Conservation (phyloP, 2,113 vertebrate species). For the Melierax canorus region DNA sequence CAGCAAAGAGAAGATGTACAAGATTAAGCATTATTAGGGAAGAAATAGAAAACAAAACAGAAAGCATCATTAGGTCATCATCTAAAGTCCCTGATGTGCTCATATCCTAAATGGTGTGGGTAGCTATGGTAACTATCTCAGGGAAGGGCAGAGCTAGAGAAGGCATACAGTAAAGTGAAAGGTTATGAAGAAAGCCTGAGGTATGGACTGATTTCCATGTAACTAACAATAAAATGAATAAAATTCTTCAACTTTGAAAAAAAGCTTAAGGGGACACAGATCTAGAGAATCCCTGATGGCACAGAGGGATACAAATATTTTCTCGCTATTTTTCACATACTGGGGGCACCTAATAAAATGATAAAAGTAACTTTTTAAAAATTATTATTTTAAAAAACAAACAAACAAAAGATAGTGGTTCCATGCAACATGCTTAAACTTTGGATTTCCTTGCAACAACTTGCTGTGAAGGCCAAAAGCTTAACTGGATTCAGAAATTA, state of each 20-base stretch:
- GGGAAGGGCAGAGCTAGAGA: neutral
- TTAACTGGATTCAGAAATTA: neutral
- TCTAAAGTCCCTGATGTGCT: neutral
- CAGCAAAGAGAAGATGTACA: neutral
- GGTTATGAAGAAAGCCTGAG: neutral
- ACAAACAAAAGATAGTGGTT: neutral
- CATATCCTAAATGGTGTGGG: neutral
- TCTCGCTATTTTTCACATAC: neutral
- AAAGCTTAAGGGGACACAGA: neutral
- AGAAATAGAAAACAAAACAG: neutral
- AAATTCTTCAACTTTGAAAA: neutral
- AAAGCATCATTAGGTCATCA: neutral
- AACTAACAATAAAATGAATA: neutral
- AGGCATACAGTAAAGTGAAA: neutral
- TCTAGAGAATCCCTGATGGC: neutral
- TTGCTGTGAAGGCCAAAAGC: neutral
- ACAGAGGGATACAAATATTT: neutral
- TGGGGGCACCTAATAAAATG: neutral
- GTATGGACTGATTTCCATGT: neutral
- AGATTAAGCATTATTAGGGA: neutral
- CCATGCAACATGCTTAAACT: neutral
- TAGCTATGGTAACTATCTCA: neutral
- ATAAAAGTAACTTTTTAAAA: neutral
- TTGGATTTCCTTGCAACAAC: neutral
- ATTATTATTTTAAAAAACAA: neutral